phyloP scores from a whole-genome alignment of 2,888 invertebrate genomes.

The Congeria kusceri region DNA sequence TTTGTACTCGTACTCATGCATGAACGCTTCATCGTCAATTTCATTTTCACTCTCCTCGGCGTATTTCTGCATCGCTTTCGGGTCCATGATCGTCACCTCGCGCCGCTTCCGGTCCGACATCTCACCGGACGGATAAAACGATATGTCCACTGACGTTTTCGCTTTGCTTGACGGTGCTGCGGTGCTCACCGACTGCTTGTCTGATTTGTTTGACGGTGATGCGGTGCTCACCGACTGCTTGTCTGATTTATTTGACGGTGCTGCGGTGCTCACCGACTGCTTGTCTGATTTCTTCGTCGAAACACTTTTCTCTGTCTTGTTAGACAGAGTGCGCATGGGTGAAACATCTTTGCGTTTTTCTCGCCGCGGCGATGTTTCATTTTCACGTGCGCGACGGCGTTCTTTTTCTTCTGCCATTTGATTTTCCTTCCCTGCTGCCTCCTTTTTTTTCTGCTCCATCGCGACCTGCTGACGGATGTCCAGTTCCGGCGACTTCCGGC shows the following conservation, averaged over 20 bases:
- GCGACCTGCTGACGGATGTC: background rate
- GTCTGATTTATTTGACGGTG: constrained; percentile 13
- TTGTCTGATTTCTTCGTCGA: constrained; percentile 20
- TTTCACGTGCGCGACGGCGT: background rate
- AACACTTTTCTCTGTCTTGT: constrained; percentile 35
- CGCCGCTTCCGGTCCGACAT: constrained; percentile 46
- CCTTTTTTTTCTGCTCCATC: background rate
- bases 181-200: too few species aligned
- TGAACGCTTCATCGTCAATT: constrained; percentile 32
- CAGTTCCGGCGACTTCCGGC: background rate
- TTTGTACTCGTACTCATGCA: constrained; percentile 49
- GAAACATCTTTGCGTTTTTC: background rate
- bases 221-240: too few species aligned
- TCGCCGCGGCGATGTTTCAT: constrained; percentile 6
- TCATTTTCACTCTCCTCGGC: constrained; percentile 10
- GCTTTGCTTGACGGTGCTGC: too few species aligned
- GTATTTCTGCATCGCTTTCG: constrained; percentile 23
- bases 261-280: too few species aligned
- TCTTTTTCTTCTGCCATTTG: background rate
- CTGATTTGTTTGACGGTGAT: too few species aligned
- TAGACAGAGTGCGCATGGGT: background rate
- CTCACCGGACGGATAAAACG: constrained; percentile 10
- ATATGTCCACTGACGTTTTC: constrained; percentile 18
- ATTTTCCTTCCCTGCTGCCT: background rate
- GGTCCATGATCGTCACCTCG: constrained; percentile 61